Conservation (phyloP, 2,113 vertebrate genomes). For the Dipodomys spectabilis region DNA sequence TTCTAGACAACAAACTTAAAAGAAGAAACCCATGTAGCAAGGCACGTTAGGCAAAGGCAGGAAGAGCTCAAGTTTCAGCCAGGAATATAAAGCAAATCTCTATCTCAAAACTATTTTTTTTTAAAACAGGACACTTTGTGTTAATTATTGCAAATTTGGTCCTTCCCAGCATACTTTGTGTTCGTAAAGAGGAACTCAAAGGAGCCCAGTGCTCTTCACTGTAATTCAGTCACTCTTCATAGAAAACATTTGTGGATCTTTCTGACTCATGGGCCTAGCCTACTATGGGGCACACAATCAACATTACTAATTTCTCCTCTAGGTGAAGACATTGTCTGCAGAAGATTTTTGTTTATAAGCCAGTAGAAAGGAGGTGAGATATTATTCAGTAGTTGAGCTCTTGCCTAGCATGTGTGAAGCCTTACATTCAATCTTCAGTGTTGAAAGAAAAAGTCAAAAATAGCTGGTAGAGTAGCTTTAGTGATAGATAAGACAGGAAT, state of each 20-base stretch:
- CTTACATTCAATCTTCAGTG: background rate
- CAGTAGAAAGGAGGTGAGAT: background rate
- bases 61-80: background rate
- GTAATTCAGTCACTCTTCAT: conserved; percentile 27
- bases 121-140: background rate
- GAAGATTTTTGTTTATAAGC: background rate
- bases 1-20: conserved; percentile 33
- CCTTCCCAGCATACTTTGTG: conserved; percentile 1
- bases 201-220: background rate
- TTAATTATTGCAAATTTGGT: conserved; percentile 1
- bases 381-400: background rate
- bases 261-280: background rate
- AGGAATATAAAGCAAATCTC: background rate
- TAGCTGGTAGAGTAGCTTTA: background rate
- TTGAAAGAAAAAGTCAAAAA: background rate
- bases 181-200: conserved; percentile 59
- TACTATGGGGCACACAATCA: background rate
- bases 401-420: background rate
- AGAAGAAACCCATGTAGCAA: background rate
- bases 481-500: background rate
- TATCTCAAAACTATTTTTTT: background rate
- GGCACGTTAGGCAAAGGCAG: background rate
- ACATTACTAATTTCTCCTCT: conserved; percentile 25
- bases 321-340: background rate
- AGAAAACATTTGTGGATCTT: background rate